A percentile compares a stretch with the other conserved stretches of the same genome.
Conservation (phyloP, 2,888 invertebrate genomes). For the Andrena minutula region DNA sequence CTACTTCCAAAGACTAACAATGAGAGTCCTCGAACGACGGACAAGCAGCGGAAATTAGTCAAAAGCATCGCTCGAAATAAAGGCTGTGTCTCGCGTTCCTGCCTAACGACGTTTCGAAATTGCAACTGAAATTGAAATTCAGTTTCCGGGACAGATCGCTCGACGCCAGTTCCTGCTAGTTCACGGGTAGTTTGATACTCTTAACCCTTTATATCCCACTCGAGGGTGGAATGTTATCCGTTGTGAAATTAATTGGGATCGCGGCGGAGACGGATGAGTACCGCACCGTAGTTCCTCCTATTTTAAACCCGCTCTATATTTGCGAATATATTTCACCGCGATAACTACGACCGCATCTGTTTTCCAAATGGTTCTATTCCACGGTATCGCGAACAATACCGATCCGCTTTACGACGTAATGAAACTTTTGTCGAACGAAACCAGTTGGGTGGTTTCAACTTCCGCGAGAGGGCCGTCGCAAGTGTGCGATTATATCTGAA, state of each 20-base stretch:
- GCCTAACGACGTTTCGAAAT: conserved; percentile 7
- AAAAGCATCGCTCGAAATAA: not conserved
- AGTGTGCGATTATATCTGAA: not conserved
- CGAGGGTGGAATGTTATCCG: conserved; percentile 47
- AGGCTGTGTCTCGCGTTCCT: not conserved
- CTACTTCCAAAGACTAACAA: too few relatives aligned
- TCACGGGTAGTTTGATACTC: conserved; percentile 36
- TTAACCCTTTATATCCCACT: conserved; percentile 29
- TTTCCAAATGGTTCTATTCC: conserved; percentile 2
- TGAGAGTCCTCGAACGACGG: too few relatives aligned
- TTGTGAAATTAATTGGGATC: conserved; percentile 61
- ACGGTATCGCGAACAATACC: not conserved
- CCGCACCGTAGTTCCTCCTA: conserved; percentile 1
- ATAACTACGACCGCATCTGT: conserved; percentile 1
- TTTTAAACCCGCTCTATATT: conserved; percentile 40
- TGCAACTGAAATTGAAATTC: conserved; percentile 35
- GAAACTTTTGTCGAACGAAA: not conserved
- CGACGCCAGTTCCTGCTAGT: conserved; percentile 27
- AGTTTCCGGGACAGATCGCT: conserved; percentile 37
- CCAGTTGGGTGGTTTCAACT: not conserved
- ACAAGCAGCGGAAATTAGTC: too few relatives aligned
- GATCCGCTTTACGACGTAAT: not conserved
- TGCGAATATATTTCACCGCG: conserved; percentile 6
- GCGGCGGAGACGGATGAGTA: conserved; percentile 31
- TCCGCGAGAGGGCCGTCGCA: not conserved